phyloP scores from a whole-genome alignment of 2,888 invertebrate species.

The Drosophila trichaetosa region DNA sequence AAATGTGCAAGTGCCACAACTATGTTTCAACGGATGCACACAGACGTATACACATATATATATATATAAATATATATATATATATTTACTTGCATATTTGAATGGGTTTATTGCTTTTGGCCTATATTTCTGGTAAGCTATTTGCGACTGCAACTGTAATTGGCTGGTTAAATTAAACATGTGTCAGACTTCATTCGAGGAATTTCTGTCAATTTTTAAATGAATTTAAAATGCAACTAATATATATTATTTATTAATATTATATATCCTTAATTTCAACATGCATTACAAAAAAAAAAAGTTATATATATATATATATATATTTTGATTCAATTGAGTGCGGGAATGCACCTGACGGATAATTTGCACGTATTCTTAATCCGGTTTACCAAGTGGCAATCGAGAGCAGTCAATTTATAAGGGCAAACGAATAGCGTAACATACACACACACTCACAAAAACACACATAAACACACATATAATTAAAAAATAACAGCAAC shows the following conservation, averaged over 20 bases:
- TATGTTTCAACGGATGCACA: constrained; percentile 13
- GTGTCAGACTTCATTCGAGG: background rate
- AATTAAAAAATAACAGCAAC: constrained; percentile 12
- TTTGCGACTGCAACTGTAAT: constrained; percentile 8
- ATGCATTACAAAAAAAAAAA: background rate
- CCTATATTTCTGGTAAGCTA: background rate
- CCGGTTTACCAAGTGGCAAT: background rate
- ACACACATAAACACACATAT: constrained; percentile 21
- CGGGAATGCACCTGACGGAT: background rate
- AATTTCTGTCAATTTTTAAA: background rate
- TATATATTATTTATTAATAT: background rate
- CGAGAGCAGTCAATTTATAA: constrained; percentile 6
- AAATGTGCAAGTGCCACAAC: constrained; percentile 34
- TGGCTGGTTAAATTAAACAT: background rate
- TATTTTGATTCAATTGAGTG: background rate
- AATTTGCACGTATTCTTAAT: background rate
- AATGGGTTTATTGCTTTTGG: background rate
- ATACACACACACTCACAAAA: constrained; percentile 8
- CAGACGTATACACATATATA: constrained; percentile 3
- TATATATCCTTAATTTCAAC: background rate
- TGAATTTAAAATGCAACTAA: background rate
- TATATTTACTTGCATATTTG: background rate
- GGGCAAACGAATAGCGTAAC: constrained; percentile 36
- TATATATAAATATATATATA: background rate
- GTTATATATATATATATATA: too few relatives aligned